Evolutionary conservation across 2,888 invertebrate genomes (phyloP).

Genomic region (Ophion slaviceki): DNA sequence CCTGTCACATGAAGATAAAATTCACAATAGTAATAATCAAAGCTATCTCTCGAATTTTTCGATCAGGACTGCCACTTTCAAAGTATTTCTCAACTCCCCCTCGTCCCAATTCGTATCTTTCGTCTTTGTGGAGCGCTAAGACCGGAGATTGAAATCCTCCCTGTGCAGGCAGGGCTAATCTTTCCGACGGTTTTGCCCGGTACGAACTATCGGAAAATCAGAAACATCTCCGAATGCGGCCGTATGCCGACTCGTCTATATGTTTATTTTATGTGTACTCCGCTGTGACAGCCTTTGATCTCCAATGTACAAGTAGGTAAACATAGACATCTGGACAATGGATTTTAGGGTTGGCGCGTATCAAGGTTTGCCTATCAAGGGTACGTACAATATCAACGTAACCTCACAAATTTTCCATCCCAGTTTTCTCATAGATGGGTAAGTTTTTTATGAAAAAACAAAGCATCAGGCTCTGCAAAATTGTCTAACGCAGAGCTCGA

Average conservation of each 20-base stretch:
- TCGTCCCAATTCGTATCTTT: neutral
- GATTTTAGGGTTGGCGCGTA: no score
- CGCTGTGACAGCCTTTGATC: no score
- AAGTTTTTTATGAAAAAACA: no score
- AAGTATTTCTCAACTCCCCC: neutral
- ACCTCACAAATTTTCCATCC: no score
- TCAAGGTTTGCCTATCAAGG: no score
- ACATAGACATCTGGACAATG: no score
- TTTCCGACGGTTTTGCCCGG: neutral
- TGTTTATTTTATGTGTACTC: neutral
- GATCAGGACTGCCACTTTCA: conserved; percentile 11
- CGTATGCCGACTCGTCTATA: no score
- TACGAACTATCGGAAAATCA: conserved; percentile 41
- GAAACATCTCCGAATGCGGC: conserved; percentile 6
- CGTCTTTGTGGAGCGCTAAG: conserved; percentile 19
- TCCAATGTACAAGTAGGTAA: no score
- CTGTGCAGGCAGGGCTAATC: conserved; percentile 12
- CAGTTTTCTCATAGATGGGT: no score
- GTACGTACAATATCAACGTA: no score
- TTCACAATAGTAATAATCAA: neutral
- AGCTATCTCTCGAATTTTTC: conserved; percentile 8
- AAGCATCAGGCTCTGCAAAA: no score
- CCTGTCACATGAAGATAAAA: neutral
- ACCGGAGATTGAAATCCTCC: conserved; percentile 54
- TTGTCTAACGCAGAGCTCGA: no score